Evolutionary conservation across 2,888 invertebrate species (phyloP).

Genomic region (Sinohyriopsis cumingii): DNA sequence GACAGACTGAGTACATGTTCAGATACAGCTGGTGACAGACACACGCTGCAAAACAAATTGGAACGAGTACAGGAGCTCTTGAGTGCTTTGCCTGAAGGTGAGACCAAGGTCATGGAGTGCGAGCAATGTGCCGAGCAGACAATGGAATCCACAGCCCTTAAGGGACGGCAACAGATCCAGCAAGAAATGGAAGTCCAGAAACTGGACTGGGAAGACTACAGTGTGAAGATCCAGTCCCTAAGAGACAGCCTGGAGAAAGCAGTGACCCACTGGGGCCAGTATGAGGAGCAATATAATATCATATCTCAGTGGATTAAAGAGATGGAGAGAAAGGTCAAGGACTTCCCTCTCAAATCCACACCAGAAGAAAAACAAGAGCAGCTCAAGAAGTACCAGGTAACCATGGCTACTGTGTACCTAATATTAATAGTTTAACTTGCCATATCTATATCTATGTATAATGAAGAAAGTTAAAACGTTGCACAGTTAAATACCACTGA

Average conservation of each 20-base stretch:
- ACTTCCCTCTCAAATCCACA: conserved; percentile 87
- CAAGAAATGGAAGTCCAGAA: conserved; percentile 62
- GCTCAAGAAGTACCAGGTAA: conserved; percentile 81
- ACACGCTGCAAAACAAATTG: conserved; percentile 77
- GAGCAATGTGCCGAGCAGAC: conserved; percentile 76
- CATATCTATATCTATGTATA: no score
- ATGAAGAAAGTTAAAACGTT: no score
- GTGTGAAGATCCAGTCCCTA: conserved; percentile 75
- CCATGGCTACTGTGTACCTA: no score
- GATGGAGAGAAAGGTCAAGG: conserved; percentile 87
- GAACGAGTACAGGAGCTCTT: conserved; percentile 74
- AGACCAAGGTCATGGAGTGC: conserved; percentile 79
- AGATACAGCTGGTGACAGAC: conserved; percentile 81
- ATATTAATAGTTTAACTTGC: no score
- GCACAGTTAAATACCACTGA: no score
- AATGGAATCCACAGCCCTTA: conserved; percentile 77
- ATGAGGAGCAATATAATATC: conserved; percentile 85
- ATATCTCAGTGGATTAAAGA: conserved; percentile 90
- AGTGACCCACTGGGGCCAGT: conserved; percentile 88
- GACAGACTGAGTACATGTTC: conserved; percentile 87
- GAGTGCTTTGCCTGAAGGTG: conserved; percentile 75
- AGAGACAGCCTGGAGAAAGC: conserved; percentile 84
- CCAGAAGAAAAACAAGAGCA: conserved; percentile 86
- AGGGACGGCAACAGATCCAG: conserved; percentile 63
- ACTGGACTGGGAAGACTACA: conserved; percentile 65